Evolutionary conservation across 1,140 invertebrate species (phyloP).

Genomic region (Apis mellifera): Amel_HAv3.1 CM009944.2:7730501-7731000

Average conservation of each 20-base stretch:
- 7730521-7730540: neutral
- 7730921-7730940: constrained; percentile 5
- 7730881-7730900: constrained; percentile 12
- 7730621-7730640: no score
- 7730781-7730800: constrained; percentile 1
- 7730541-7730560: neutral
- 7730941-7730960: neutral
- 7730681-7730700: no score
- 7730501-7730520: neutral
- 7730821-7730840: neutral
- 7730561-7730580: neutral
- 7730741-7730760: neutral
- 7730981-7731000: neutral
- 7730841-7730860: neutral
- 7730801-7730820: neutral
- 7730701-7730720: no score
- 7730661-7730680: no score
- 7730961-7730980: no score
- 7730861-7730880: neutral
- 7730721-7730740: no score
- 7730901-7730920: constrained; percentile 13
- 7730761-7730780: neutral
- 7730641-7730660: no score
- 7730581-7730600: neutral
- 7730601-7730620: neutral